Evolutionary conservation across 2,888 invertebrate genomes (phyloP).

Genomic region (Harpalus rufipes): DNA sequence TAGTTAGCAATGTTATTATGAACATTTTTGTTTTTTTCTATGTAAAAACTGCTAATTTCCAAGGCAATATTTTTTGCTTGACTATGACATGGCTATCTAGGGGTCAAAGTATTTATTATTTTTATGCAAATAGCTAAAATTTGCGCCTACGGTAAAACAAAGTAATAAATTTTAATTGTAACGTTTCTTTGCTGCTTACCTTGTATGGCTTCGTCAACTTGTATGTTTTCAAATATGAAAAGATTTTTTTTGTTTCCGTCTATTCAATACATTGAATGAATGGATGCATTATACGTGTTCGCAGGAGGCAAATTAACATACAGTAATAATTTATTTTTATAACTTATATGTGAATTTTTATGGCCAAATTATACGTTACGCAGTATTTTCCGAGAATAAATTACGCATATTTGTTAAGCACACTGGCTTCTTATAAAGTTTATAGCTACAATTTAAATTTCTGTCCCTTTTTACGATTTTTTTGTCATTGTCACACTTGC

Average conservation of each 20-base stretch:
- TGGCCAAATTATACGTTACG: conserved; percentile 32
- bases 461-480: conserved; percentile 23
- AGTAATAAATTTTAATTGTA: conserved; percentile 55
- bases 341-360: conserved; percentile 52
- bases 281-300: conserved; percentile 23
- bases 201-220: conserved; percentile 35
- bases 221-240: conserved; percentile 8
- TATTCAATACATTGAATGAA: conserved; percentile 6
- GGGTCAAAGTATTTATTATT: conserved; percentile 23
- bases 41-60: conserved; percentile 9
- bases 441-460: conserved; percentile 43
- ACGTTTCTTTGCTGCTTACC: conserved; percentile 39
- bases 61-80: conserved; percentile 37
- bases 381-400: conserved; percentile 49
- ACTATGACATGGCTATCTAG: conserved; percentile 33
- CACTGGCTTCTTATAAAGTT: conserved; percentile 39
- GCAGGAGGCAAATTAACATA: conserved; percentile 53
- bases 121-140: conserved; percentile 22
- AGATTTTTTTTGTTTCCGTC: neutral
- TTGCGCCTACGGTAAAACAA: conserved; percentile 41
- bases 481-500: conserved; percentile 14
- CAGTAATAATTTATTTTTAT: conserved; percentile 51
- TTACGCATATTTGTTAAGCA: conserved; percentile 3
- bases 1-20: neutral
- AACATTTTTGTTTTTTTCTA: conserved; percentile 34